Percentiles rank a stretch among this genome's conserved stretches.
These are phyloP conservation scores for Antechinus stuartii DNA, from an alignment of 2,113 vertebrate genomes.

Conservation along the genomic window DNA sequence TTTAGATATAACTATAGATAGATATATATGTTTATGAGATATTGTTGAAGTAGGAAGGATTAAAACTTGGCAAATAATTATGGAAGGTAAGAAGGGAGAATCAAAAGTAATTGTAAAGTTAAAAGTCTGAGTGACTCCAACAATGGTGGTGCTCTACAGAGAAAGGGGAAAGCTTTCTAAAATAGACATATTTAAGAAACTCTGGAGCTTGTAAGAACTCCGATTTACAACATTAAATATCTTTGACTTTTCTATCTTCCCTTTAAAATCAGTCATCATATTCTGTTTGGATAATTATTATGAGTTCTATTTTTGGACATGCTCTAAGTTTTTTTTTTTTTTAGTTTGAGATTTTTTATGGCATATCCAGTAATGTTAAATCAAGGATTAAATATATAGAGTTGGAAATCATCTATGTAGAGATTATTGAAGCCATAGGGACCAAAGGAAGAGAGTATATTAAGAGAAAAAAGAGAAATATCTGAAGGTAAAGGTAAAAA, in stretches of 20 bases:
- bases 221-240: not conserved
- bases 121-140: not conserved
- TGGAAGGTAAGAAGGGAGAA: not conserved
- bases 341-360: not conserved
- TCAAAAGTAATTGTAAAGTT: not conserved
- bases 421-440: not conserved
- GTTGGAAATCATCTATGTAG: not conserved
- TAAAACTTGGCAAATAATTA: not conserved
- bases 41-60: not conserved
- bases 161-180: not conserved
- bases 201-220: not conserved
- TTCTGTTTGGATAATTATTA: not conserved
- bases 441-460: not conserved
- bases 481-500: not conserved
- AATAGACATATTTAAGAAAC: not conserved
- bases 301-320: not conserved
- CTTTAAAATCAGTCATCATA: not conserved
- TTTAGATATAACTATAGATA: not conserved
- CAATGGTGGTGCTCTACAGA: not conserved
- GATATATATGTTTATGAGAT: not conserved
- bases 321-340: not conserved
- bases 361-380: not conserved
- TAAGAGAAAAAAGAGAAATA: not conserved
- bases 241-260: not conserved
- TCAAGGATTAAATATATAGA: too few relatives aligned